Base-by-base conservation (phyloP, 2,797 vertebrate species). In the Lycodopsis pacificus region DNA sequence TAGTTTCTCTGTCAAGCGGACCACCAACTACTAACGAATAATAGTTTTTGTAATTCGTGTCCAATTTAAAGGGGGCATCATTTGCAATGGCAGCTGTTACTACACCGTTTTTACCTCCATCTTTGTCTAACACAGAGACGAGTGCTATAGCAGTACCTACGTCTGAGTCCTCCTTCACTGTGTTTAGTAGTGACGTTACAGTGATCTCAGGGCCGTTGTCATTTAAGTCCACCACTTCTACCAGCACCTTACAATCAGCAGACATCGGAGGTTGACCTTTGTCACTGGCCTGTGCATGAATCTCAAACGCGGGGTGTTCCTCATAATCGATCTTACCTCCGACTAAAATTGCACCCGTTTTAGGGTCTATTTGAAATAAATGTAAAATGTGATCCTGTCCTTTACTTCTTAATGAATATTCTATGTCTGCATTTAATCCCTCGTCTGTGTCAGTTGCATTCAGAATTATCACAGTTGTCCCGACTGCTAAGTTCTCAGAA, bases 401-500 rank as follows among this genome's bases (percentile, higher is more conserved):
- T 66, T 61, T 61, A 8, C 36, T 54, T 62, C 62, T 71, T 3
- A 71, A 48, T 1, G 62, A 71, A 25, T 81, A 81, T 84, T 87
- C 73, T n/a, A 96, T 80, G 17, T 89, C 73, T 14, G 85, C 93
- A 22, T 94, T 94, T 4, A 71, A 2, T 0, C 89, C 89, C 1
- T 88, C 89, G 2, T 93, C 92, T 34, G 54, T 14, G 67, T 93
- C 91, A 1, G 67, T 88, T 1, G 92, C 90, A 4, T 84, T 83
- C 0, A 94, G 61, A 12, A 67, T 25, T 0, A 91, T 44, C 0
- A 93, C n/a, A 0, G 30, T 71, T 20, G 44, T 81, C 0, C 90
- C 90, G 0, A 65, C 9, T 53, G 94, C 92, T 27, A 89, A 82
- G 15, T 95, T 96, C 71, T 97, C 96, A 14, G 76, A 71, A n/a